Evolutionary conservation across 2,888 invertebrate genomes (phyloP).

Genomic region (Dolomedes plantarius): DNA sequence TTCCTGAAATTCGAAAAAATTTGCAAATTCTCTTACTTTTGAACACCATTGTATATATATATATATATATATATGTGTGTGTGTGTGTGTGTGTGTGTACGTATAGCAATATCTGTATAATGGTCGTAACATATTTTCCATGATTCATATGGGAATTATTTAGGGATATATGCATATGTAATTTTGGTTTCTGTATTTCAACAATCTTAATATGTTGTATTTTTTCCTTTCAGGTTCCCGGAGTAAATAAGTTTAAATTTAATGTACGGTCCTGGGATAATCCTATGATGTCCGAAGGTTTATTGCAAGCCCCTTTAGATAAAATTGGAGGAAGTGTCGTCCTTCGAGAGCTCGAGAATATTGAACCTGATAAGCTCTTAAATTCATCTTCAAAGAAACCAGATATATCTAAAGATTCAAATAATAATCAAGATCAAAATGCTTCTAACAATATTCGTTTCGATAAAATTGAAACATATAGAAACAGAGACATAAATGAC

Average conservation of each 20-base stretch:
- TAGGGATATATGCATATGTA: no score
- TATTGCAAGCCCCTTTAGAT: conserved; percentile 38
- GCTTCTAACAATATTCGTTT: conserved; percentile 79
- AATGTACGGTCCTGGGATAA: not conserved
- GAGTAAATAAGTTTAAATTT: not conserved
- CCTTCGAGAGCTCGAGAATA: conserved; percentile 44
- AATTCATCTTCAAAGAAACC: not conserved
- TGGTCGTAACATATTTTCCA: no score
- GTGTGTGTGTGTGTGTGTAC: no score
- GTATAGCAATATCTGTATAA: no score
- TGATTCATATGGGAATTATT: no score
- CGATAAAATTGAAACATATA: conserved; percentile 77
- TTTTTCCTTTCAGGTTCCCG: not conserved
- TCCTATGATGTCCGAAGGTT: not conserved
- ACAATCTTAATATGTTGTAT: no score
- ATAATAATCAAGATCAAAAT: not conserved
- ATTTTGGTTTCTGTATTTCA: no score
- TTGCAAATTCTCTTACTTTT: no score
- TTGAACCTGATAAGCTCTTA: not conserved
- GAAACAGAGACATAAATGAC: conserved; percentile 75
- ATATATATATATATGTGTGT: no score
- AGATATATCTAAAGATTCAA: conserved; percentile 1
- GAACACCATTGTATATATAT: no score
- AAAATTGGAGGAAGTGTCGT: conserved; percentile 56
- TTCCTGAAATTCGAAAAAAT: no score